Conservation (phyloP, 2,113 vertebrate genomes). For the Eidolon helvum region DNA sequence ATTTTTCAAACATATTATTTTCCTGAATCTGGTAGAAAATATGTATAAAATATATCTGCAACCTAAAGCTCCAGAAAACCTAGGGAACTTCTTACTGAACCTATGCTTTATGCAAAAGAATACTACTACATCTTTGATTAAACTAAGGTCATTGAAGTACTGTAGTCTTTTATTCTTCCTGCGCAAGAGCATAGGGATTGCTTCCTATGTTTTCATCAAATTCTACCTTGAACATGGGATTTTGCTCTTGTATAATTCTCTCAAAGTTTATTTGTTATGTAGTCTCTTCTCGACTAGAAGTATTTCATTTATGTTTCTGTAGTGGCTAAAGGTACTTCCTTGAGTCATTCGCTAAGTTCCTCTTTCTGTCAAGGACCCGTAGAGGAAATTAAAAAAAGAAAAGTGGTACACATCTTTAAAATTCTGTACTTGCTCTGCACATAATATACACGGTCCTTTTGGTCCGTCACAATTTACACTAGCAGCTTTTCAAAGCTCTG, state of each 20-base stretch:
- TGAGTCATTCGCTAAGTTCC: neutral
- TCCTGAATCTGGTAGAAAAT: neutral
- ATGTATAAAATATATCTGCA: neutral
- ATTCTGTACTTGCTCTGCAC: neutral
- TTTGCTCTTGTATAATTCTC: neutral
- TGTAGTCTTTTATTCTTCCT: neutral
- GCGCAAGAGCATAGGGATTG: neutral
- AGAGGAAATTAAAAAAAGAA: neutral
- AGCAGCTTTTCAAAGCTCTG: neutral
- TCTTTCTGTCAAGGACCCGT: neutral
- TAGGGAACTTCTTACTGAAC: neutral
- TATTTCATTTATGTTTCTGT: neutral
- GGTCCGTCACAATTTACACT: neutral
- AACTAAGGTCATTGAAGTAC: neutral
- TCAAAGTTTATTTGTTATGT: neutral
- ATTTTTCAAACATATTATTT: slow-evolving; percentile 21
- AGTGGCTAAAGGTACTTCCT: neutral
- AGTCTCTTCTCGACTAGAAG: neutral
- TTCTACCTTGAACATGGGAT: neutral
- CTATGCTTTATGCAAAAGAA: neutral
- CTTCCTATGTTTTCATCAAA: neutral
- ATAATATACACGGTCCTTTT: neutral
- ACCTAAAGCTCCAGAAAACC: neutral
- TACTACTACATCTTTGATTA: neutral
- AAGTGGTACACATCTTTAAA: neutral